These are phyloP conservation scores for Atopsyche davidsoni DNA, from an alignment of 1,140 invertebrate genomes.

Conservation along the genomic window DNA sequence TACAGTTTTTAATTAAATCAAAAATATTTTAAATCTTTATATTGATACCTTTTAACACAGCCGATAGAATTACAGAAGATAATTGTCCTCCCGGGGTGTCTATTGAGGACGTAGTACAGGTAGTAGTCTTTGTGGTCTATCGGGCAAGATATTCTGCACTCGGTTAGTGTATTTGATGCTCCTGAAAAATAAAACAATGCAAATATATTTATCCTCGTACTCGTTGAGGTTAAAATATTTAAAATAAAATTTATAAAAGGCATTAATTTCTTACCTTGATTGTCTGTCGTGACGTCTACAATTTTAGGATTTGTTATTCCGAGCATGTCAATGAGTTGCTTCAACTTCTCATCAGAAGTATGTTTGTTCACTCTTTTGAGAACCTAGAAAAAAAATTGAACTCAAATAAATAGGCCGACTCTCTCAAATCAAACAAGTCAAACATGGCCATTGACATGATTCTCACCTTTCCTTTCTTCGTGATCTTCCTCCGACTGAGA, in stretches of 20 bases:
- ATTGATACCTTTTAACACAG: slow-evolving; percentile 66
- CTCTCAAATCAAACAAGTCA: too few relatives aligned
- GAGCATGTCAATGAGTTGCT: slow-evolving; percentile 64
- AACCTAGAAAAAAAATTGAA: slow-evolving; percentile 35
- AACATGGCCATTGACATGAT: too few relatives aligned
- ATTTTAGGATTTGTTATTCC: slow-evolving; percentile 87
- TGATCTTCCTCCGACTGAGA: slow-evolving; percentile 59
- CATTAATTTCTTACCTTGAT: slow-evolving; percentile 37
- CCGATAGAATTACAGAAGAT: slow-evolving; percentile 98
- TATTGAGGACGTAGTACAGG: slow-evolving; percentile 85
- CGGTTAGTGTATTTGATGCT: slow-evolving; percentile 76
- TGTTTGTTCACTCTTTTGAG: slow-evolving; percentile 55
- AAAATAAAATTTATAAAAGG: slow-evolving; percentile 5
- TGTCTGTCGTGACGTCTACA: slow-evolving; percentile 81
- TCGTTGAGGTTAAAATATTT: background rate
- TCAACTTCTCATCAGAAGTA: slow-evolving; percentile 65
- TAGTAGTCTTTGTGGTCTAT: slow-evolving; percentile 87
- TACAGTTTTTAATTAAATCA: too few relatives aligned
- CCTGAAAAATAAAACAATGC: slow-evolving; percentile 44
- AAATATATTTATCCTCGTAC: too few relatives aligned
- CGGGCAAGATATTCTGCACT: slow-evolving; percentile 71
- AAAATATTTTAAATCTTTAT: slow-evolving; percentile 1
- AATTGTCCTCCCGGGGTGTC: slow-evolving; percentile 81
- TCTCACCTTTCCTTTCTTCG: slow-evolving; percentile 32
- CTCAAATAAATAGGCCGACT: too few relatives aligned